phyloP scores from a whole-genome alignment of 1,140 invertebrate species.

The Muscidifurax raptorellus region DNA sequence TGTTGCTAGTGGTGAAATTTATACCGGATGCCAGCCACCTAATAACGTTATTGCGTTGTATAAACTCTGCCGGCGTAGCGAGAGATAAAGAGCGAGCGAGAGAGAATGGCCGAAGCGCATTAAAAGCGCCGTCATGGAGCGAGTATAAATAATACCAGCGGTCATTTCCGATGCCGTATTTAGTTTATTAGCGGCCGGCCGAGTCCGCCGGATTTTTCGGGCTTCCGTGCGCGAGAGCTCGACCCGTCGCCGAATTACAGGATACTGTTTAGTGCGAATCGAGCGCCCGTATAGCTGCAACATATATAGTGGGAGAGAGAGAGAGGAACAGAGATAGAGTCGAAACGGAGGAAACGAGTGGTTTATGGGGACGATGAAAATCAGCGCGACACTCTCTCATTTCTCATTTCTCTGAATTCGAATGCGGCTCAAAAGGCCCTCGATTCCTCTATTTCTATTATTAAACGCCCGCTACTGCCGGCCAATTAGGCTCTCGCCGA shows the following conservation, averaged over 20 bases:
- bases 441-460: constrained; percentile 48
- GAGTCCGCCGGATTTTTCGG: constrained; percentile 63
- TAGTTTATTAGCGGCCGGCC: constrained; percentile 69
- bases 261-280: constrained; percentile 67
- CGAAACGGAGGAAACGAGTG: constrained; percentile 55
- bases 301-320: not conserved
- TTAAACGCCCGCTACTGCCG: not conserved
- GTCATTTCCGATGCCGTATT: constrained; percentile 73
- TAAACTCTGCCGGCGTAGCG: constrained; percentile 60
- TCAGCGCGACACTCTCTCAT: constrained; percentile 43
- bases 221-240: not conserved
- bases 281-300: constrained; percentile 45
- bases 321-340: not conserved
- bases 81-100: constrained; percentile 42
- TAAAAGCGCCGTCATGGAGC: constrained; percentile 66
- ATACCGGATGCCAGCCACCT: constrained; percentile 71
- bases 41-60: constrained; percentile 73
- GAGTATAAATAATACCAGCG: constrained; percentile 71
- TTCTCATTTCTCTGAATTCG: constrained; percentile 44
- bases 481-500: constrained; percentile 13
- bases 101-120: constrained; percentile 57
- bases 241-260: constrained; percentile 61
- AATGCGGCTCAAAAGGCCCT: constrained; percentile 3
- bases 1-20: constrained; percentile 66
- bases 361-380: constrained; percentile 64